Conservation (phyloP, 2,113 vertebrate genomes). For the Psilopsiagon aurifrons region DNA sequence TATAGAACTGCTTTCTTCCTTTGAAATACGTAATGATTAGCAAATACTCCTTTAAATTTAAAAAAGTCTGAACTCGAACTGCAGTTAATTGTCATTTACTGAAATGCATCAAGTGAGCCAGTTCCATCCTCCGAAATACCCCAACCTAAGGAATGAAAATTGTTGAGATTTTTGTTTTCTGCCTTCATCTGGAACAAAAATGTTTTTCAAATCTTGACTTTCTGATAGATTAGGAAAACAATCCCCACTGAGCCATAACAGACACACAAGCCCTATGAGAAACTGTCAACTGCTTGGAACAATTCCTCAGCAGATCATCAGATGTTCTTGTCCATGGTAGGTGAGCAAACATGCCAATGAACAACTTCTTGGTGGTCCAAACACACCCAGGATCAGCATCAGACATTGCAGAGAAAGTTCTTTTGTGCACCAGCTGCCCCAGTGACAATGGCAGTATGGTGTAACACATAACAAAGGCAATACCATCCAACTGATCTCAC, state of each 20-base stretch:
- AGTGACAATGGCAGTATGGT: accelerated
- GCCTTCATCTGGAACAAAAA: neutral
- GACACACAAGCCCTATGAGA: accelerated
- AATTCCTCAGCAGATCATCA: neutral
- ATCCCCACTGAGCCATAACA: neutral
- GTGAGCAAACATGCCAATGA: accelerated
- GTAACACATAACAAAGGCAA: accelerated
- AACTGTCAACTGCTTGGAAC: neutral
- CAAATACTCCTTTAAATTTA: neutral
- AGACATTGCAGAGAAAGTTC: neutral
- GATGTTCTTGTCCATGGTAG: neutral
- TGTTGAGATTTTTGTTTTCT: neutral
- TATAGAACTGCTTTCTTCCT: neutral
- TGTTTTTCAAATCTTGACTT: neutral
- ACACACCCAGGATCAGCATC: neutral
- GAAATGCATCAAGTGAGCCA: neutral
- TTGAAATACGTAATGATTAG: neutral
- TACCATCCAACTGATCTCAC: accelerated
- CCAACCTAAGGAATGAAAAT: neutral
- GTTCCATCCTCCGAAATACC: neutral
- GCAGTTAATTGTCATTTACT: neutral
- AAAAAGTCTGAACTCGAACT: neutral
- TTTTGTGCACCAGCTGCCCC: neutral
- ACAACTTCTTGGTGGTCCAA: neutral
- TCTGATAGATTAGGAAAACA: neutral